These are phyloP conservation scores for Hirundo rustica DNA, from an alignment of 2,797 vertebrate species.

Conservation along the genomic window DNA sequence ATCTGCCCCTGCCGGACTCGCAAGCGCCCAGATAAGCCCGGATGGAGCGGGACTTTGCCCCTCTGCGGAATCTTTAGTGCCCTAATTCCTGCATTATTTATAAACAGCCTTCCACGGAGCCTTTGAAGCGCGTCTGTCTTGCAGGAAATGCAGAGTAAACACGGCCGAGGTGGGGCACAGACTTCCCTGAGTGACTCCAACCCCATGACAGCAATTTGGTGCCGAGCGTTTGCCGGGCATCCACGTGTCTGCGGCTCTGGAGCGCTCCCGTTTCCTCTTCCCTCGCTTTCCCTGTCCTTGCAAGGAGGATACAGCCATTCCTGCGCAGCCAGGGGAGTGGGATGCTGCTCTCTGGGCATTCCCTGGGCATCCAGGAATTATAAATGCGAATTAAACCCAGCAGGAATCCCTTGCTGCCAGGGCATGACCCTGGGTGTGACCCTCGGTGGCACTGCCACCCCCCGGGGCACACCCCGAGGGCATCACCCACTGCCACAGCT, in stretches of 20 bases:
- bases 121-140: neutral
- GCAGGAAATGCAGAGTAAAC: neutral
- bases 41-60: constrained; percentile 42
- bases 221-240: rapidly evolving
- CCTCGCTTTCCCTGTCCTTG: neutral
- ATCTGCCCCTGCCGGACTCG: neutral
- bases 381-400: rapidly evolving
- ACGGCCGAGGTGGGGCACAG: neutral
- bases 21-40: neutral
- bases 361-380: neutral
- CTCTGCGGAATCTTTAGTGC: neutral
- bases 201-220: neutral
- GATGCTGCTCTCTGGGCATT: neutral
- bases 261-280: neutral
- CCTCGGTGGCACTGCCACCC: neutral
- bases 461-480: neutral
- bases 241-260: neutral
- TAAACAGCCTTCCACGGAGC: neutral
- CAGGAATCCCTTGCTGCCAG: neutral
- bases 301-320: neutral
- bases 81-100: neutral
- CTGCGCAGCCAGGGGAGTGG: neutral
- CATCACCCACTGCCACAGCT: neutral
- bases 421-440: neutral
- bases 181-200: neutral